Base-by-base conservation (phyloP, 2,797 vertebrate genomes). In the Echiichthys vipera region DNA sequence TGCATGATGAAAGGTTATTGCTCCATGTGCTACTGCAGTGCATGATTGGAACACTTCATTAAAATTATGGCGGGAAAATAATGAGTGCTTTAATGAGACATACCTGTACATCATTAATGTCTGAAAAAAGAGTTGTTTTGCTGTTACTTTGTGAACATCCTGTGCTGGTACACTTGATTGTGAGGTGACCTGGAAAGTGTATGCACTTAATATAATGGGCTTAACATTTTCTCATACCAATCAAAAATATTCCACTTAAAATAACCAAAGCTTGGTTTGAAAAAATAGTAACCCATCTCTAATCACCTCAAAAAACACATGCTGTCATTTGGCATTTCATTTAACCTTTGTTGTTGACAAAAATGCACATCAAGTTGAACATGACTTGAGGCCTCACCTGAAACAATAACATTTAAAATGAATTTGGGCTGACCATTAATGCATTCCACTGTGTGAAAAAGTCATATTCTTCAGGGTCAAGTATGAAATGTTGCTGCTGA, bases 1-100 rank as follows among this genome's bases (percentile, higher is more conserved):
- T 50, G 8, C 42, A 46, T 7, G 2, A 12, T 24, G 12, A 30
- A 65, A 40, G 18, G 20, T 71, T 39, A 49, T 27, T 54, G 18
- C 4, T 29, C 27, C 10, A 15, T 5, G 1, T 29, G 25, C 32
- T 20, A 9, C 22, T 54, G 43, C n/a, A n/a, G 4, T 50, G 43
- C 1, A 59, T 40, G 12, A 74, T 5, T 59, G 32, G 7, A 50
- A 53, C 40, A 12, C 29, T 69, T 47, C 30, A 47, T 64, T 68
- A 67, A 65, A 58, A 53, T 40, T 2, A 30, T 11, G 11, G 37
- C 18, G 25, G 24, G 39, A 24, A 71, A 56, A 57, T 69, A 69
- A 69, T 36, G 47, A 50, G 29, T 22, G 12, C 29, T 62, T 54
- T 63, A 58, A 53, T 5, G 25, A 71, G 56, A 74, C 51, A n/a